A percentile compares a stretch with the other conserved stretches of the same genome.
These are phyloP conservation scores for Wiebesia pumilae DNA, from an alignment of 1,140 invertebrate species.

Conservation along the genomic window DNA sequence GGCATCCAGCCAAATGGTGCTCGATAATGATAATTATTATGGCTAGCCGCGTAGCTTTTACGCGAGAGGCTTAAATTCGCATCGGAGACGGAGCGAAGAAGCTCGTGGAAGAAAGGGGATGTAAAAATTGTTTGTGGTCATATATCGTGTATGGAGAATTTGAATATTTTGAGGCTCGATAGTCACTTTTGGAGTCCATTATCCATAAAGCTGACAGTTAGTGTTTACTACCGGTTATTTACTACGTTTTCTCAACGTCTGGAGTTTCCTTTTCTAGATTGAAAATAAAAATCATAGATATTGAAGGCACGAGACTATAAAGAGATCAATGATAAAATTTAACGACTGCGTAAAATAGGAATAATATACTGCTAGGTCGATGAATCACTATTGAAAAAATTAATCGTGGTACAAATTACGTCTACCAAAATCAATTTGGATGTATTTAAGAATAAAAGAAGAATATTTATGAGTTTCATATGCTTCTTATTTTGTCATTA, in stretches of 20 bases:
- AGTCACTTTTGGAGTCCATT: not conserved
- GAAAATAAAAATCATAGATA: conserved; percentile 3
- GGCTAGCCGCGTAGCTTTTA: not conserved
- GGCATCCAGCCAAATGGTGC: not conserved
- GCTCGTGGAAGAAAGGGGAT: not conserved
- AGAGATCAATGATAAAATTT: not conserved
- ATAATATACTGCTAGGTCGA: not conserved
- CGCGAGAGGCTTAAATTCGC: not conserved
- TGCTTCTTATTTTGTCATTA: no score
- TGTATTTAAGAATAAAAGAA: no score
- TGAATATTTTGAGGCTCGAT: not conserved
- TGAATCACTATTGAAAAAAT: no score
- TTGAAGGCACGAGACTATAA: not conserved
- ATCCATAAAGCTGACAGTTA: conserved; percentile 1
- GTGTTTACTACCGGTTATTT: not conserved
- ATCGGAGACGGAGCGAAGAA: not conserved
- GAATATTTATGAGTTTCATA: no score
- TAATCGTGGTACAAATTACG: no score
- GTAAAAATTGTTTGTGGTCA: not conserved
- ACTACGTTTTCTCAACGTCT: not conserved
- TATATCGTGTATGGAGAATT: not conserved
- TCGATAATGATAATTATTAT: conserved; percentile 43
- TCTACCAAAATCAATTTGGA: no score
- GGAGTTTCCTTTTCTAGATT: not conserved
- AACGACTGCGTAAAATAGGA: not conserved